A percentile compares a stretch with the other conserved stretches of the same genome.
Conservation (phyloP, 2,113 vertebrate genomes). For the Ochotona curzoniae region DNA sequence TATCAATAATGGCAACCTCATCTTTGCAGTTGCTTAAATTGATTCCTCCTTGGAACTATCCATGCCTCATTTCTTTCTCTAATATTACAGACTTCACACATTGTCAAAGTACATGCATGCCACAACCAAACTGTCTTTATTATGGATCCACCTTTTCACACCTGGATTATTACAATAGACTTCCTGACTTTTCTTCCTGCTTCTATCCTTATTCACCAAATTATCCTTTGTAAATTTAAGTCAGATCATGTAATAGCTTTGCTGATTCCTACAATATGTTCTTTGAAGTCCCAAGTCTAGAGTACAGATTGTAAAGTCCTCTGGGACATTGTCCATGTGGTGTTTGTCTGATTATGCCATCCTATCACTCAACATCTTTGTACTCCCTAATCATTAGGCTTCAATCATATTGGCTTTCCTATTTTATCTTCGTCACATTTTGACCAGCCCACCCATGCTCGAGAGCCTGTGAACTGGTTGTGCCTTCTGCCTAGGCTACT, state of each 20-base stretch:
- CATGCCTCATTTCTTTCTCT: constrained; percentile 5
- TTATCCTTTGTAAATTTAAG: background rate
- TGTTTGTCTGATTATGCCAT: background rate
- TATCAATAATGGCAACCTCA: background rate
- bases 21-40: background rate
- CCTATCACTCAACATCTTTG: background rate
- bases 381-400: background rate
- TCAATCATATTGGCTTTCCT: background rate
- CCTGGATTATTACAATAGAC: background rate
- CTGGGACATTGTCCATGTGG: background rate
- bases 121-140: constrained; percentile 20
- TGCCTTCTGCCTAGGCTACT: background rate
- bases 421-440: background rate
- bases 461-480: background rate
- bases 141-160: background rate
- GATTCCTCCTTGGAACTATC: background rate
- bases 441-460: background rate
- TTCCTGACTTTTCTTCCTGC: background rate
- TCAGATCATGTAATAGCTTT: background rate
- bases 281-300: background rate
- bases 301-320: background rate
- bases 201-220: background rate
- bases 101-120: background rate
- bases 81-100: background rate
- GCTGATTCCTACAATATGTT: background rate